These are phyloP conservation scores for Drosophila setosimentum DNA, from an alignment of 2,888 invertebrate species.

Conservation along the genomic window DNA sequence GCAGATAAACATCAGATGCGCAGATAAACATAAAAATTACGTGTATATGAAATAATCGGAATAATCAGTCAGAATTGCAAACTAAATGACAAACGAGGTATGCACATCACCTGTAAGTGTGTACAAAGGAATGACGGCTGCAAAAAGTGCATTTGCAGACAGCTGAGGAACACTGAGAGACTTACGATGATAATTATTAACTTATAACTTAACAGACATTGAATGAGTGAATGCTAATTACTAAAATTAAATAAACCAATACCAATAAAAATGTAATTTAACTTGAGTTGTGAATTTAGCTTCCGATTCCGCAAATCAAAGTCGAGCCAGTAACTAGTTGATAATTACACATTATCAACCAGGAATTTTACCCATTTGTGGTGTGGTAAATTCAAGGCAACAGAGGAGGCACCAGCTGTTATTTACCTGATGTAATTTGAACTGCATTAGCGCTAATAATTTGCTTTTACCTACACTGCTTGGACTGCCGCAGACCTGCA, in stretches of 20 bases:
- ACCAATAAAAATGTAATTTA: background rate
- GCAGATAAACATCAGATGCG: background rate
- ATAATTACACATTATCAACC: slow-evolving; percentile 27
- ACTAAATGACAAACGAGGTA: background rate
- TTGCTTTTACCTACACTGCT: slow-evolving; percentile 48
- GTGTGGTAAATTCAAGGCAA: slow-evolving; percentile 3
- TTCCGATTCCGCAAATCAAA: slow-evolving; percentile 3
- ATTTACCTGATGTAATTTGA: slow-evolving; percentile 56
- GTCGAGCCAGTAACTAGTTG: slow-evolving; percentile 9
- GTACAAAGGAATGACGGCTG: slow-evolving; percentile 2
- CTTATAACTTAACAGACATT: background rate
- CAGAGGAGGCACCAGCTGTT: slow-evolving; percentile 57
- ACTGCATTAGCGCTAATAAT: slow-evolving; percentile 67
- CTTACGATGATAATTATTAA: slow-evolving; percentile 4
- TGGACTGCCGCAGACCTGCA: slow-evolving; percentile 6
- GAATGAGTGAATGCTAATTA: background rate
- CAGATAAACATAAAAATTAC: too few relatives aligned
- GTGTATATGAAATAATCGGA: too few relatives aligned
- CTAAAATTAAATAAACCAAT: background rate
- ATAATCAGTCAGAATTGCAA: background rate
- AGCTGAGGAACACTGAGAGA: background rate
- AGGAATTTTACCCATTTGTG: slow-evolving; percentile 44
- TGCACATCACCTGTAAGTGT: slow-evolving; percentile 3
- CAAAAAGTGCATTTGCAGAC: slow-evolving; percentile 6
- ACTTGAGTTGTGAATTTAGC: slow-evolving; percentile 8